Conservation (phyloP, 2,113 vertebrate species). For the Sakesphorus luctuosus region DNA sequence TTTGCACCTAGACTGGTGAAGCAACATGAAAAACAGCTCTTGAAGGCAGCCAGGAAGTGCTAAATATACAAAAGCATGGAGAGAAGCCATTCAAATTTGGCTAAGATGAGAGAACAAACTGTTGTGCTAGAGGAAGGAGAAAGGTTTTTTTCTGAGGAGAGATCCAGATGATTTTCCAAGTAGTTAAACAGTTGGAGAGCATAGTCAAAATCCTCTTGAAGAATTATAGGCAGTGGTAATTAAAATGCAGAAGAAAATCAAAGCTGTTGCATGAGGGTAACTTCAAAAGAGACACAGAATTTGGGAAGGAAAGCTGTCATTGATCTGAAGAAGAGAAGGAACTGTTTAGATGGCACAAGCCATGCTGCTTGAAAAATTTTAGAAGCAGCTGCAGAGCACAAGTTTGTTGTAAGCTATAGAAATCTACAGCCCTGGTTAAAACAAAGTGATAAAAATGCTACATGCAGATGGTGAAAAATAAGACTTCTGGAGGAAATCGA, state of each 20-base stretch:
- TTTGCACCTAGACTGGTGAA: not conserved
- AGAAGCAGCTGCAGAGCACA: not conserved
- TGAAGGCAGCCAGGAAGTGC: not conserved
- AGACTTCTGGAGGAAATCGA: not conserved
- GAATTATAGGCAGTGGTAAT: not conserved
- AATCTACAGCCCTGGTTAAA: not conserved
- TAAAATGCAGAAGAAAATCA: not conserved
- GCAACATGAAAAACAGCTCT: not conserved
- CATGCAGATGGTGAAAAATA: not conserved
- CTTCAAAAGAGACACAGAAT: not conserved
- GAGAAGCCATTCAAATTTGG: not conserved
- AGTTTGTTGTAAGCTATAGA: not conserved
- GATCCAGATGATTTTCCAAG: constrained; percentile 1
- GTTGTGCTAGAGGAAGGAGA: not conserved
- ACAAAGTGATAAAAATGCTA: not conserved
- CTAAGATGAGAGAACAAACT: not conserved
- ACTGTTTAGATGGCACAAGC: not conserved
- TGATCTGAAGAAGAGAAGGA: not conserved
- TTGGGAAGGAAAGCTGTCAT: not conserved
- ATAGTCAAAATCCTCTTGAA: not conserved
- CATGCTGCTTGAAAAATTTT: not conserved
- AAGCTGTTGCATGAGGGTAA: not conserved
- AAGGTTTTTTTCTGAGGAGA: not conserved
- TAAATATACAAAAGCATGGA: not conserved
- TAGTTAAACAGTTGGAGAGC: not conserved